Base-by-base conservation (phyloP, 1,140 invertebrate genomes). In the Ips nitidus region DNA sequence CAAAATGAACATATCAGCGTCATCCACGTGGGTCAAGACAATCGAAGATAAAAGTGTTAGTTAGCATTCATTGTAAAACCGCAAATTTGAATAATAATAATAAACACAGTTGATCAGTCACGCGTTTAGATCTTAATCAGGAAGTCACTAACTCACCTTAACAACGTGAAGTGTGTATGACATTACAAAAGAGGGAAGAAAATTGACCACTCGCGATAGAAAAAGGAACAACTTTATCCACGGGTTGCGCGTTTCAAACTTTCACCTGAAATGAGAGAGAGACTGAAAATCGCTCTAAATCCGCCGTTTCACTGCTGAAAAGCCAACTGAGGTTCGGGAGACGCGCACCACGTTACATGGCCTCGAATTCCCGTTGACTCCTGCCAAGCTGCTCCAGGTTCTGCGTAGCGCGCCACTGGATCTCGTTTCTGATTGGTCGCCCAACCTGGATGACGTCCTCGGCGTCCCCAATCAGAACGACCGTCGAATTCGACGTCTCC, bases 371-470 rank as follows among this genome's bases (percentile, higher is more conserved):
- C 70, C 69, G 69, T 40, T 60, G 66, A 71, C 74, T 75, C 77
- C 75, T 77, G 76, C 75, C 76, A 76, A 77, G 77, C 70, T 73
- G 73, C 76, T 22, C 22, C 73, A 77, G 72, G 75, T 77, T 76
- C 74, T 75, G 69, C 69, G 75, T 75, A 75, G 73, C 75, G 75
- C 75, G 78, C 76, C 76, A 77, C 74, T 74, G 66, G 69, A 67
- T 70, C 45, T 68, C 66, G 61, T 60, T 57, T 58, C 53, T 68
- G 73, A 80, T 80, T 80, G 79, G 79, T 75, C 73, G 75, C 74
- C 73, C 74, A 56, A 66, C 57, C 38, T 41, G 42, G 43, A 65
- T 78, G 75, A 77, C 79, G 79, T 80, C 74, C 75, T 66, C 62
- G 64, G 66, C 66, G 52, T 71, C 62, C 52, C 78, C 78, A 79